A percentile compares a stretch with the other conserved stretches of the same genome.
Evolutionary conservation across 2,797 vertebrate species (phyloP).

Genomic region (Picus viridis): DNA sequence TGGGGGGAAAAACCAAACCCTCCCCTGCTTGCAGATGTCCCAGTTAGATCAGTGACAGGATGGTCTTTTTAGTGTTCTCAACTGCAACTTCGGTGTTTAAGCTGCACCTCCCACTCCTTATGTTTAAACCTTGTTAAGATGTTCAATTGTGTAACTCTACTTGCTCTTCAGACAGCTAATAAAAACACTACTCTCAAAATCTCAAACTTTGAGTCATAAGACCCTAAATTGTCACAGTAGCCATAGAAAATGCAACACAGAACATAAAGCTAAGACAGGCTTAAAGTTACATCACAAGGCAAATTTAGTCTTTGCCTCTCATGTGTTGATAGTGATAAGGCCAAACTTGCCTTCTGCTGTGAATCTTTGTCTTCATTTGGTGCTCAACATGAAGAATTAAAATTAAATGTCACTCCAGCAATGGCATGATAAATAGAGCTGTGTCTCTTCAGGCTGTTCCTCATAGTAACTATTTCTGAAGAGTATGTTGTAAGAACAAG

Average conservation of each 20-base stretch:
- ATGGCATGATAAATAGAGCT: background rate
- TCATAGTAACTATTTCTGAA: background rate
- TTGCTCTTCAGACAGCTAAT: background rate
- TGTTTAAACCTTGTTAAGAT: background rate
- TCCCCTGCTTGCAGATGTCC: background rate
- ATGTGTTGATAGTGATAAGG: background rate
- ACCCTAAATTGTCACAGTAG: background rate
- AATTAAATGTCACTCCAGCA: background rate
- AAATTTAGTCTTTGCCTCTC: background rate
- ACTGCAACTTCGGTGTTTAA: background rate
- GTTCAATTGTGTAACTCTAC: background rate
- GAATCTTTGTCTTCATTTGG: background rate
- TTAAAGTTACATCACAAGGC: background rate
- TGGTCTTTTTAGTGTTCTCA: background rate
- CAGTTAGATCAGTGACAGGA: background rate
- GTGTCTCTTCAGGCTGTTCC: background rate
- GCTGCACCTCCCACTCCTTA: background rate
- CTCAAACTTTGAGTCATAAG: background rate
- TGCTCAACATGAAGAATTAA: background rate
- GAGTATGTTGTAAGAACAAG: background rate
- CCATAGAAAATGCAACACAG: background rate
- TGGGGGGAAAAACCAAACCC: background rate
- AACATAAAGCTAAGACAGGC: background rate
- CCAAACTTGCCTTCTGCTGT: background rate
- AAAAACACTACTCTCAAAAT: background rate